A percentile compares a stretch with the other conserved stretches of the same genome.
Evolutionary conservation across 2,888 invertebrate species (phyloP).

Genomic region (Megastigmus dorsalis): DNA sequence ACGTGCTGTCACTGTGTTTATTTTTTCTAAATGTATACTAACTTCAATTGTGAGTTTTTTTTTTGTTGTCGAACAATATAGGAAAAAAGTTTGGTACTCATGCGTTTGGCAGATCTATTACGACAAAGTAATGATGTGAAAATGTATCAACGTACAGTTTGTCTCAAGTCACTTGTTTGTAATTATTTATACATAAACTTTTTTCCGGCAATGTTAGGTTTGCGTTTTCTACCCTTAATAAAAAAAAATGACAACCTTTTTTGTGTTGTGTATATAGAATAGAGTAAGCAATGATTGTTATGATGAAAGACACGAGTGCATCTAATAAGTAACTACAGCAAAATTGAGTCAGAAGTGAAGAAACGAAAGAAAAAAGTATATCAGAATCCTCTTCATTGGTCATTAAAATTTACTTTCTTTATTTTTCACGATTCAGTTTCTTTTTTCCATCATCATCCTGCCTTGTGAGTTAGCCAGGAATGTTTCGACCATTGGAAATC

Average conservation of each 20-base stretch:
- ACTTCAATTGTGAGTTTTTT: conserved; percentile 24
- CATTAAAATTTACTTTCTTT: neutral
- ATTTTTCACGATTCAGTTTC: neutral
- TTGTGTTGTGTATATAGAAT: conserved; percentile 19
- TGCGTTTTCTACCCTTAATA: conserved; percentile 17
- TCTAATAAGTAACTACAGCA: neutral
- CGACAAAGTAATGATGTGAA: too few relatives aligned
- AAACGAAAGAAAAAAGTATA: conserved; percentile 4
- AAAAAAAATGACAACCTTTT: neutral
- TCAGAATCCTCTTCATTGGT: neutral
- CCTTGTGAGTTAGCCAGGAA: conserved; percentile 34
- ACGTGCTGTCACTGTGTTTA: conserved; percentile 46
- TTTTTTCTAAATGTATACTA: conserved; percentile 48
- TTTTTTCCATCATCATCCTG: conserved; percentile 25
- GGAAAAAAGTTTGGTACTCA: conserved; percentile 47
- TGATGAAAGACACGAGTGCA: conserved; percentile 17
- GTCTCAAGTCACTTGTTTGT: neutral
- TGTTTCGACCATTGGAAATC: conserved; percentile 18
- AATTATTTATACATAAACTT: conserved; percentile 17
- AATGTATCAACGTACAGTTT: too few relatives aligned
- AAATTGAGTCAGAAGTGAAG: neutral
- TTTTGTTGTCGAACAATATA: neutral
- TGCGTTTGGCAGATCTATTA: too few relatives aligned
- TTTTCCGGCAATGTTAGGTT: conserved; percentile 21
- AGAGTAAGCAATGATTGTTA: conserved; percentile 29